Conservation (phyloP, 2,113 vertebrate genomes). For the Melanostigma gelatinosum region DNA sequence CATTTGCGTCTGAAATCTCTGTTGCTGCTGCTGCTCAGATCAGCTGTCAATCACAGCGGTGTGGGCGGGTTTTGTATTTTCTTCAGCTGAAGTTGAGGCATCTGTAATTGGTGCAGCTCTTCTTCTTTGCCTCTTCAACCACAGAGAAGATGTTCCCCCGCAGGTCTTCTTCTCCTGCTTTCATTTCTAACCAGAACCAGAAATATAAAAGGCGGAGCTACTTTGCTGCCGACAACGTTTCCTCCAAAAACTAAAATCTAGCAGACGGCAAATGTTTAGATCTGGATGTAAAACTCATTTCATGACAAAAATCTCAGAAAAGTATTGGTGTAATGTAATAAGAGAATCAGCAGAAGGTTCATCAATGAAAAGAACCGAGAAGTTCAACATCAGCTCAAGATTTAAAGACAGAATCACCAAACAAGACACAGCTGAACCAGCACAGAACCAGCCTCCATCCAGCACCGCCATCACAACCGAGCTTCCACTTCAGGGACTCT, state of each 20-base stretch:
- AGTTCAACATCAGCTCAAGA: no score
- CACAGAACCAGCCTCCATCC: constrained; percentile 27
- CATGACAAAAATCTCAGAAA: background rate
- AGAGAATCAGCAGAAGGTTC: no score
- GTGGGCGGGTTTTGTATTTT: constrained; percentile 26
- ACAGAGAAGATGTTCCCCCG: background rate
- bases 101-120: constrained; percentile 15
- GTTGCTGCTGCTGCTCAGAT: background rate
- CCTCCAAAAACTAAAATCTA: background rate
- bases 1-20: background rate
- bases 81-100: constrained; percentile 24
- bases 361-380: no score
- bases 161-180: background rate
- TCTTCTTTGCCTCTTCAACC: background rate
- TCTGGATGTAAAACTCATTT: background rate
- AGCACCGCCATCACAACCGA: constrained; percentile 28
- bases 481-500: constrained; percentile 33
- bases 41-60: constrained; percentile 41
- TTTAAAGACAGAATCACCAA: no score
- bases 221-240: background rate
- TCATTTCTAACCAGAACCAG: background rate
- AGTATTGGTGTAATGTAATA: no score
- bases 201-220: background rate
- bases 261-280: background rate
- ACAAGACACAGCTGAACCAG: constrained; percentile 51